These are phyloP conservation scores for Distichodus sexfasciatus DNA, from an alignment of 2,797 vertebrate species.

Conservation along the genomic window DNA sequence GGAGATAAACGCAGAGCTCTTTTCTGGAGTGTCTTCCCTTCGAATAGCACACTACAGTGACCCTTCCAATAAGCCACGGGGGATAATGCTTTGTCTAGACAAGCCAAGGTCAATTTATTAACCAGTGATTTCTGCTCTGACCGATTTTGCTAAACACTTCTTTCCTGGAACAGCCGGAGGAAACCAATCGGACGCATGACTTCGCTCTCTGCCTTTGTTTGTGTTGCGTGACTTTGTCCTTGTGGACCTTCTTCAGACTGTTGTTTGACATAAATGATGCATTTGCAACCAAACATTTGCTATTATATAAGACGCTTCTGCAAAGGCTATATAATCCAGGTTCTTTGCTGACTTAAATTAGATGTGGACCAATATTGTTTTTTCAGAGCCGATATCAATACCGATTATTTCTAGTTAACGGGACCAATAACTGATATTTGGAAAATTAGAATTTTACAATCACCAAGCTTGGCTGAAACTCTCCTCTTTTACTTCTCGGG, in stretches of 20 bases:
- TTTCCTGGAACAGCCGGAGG: constrained; percentile 47
- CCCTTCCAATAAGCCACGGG: constrained; percentile 45
- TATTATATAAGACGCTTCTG: neutral
- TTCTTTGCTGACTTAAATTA: no score
- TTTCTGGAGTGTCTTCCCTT: constrained; percentile 8
- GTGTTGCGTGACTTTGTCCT: constrained; percentile 18
- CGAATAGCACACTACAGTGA: constrained; percentile 21
- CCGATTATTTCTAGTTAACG: no score
- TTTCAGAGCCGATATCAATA: no score
- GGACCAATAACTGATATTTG: no score
- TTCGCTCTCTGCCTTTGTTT: neutral
- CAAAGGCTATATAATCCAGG: neutral
- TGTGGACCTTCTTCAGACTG: neutral
- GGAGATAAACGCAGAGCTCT: constrained; percentile 9
- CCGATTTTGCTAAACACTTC: constrained; percentile 30
- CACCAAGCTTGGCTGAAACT: no score
- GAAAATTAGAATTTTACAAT: no score
- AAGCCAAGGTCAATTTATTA: constrained; percentile 67
- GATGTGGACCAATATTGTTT: no score
- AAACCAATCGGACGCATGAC: constrained; percentile 45
- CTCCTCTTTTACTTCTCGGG: no score
- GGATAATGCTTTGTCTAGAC: constrained; percentile 74
- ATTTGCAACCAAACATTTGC: neutral
- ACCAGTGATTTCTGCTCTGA: constrained; percentile 47
- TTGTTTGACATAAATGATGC: neutral